phyloP scores from a whole-genome alignment of 2,113 vertebrate genomes.

The Seriola dumerili region DNA sequence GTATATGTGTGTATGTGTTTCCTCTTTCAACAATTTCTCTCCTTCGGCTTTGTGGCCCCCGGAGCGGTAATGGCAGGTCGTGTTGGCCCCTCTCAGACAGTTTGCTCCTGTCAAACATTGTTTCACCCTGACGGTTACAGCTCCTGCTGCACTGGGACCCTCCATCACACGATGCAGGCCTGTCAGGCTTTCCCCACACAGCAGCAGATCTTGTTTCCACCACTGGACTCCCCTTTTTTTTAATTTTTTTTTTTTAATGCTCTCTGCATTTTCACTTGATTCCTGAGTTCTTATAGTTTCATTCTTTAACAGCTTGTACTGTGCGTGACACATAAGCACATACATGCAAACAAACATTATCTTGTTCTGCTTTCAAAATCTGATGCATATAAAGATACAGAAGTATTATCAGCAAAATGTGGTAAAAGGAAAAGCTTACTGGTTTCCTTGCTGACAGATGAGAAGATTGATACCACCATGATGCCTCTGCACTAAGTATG shows the following conservation, averaged over 20 bases:
- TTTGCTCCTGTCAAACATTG: constrained; percentile 73
- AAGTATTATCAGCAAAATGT: too few species aligned
- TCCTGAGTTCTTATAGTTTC: too few species aligned
- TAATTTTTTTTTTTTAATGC: too few species aligned
- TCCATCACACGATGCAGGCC: constrained; percentile 63
- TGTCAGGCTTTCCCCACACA: constrained; percentile 49
- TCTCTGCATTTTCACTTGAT: too few species aligned
- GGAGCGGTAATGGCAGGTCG: constrained; percentile 57
- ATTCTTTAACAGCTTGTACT: too few species aligned
- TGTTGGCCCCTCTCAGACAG: constrained; percentile 53
- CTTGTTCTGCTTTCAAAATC: too few species aligned
- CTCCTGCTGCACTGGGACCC: constrained; percentile 57
- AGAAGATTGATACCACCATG: not conserved
- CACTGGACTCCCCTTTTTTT: constrained; percentile 18
- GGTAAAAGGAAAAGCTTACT: too few species aligned
- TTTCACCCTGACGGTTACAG: constrained; percentile 54
- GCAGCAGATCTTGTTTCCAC: constrained; percentile 39
- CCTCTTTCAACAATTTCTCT: constrained; percentile 21
- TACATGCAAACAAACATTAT: not conserved
- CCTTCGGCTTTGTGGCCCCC: constrained; percentile 41
- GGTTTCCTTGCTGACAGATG: not conserved
- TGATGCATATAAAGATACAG: too few species aligned
- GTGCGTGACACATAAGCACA: not conserved
- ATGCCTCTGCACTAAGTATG: too few species aligned
- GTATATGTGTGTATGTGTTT: constrained; percentile 18